Conservation (phyloP, 2,113 vertebrate species). For the Pangasianodon gigas region DNA sequence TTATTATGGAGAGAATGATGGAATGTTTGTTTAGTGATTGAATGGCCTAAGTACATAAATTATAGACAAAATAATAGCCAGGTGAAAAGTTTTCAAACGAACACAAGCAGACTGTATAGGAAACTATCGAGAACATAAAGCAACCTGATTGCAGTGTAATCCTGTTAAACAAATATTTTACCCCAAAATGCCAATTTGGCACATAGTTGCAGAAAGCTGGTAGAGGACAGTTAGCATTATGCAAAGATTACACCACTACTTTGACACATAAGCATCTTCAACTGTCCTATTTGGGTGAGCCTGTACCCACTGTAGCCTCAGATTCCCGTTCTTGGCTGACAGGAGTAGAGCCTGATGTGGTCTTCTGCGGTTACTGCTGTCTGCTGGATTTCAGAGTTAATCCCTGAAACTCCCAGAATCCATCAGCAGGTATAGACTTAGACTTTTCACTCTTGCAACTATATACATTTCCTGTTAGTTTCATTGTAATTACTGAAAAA, state of each 20-base stretch:
- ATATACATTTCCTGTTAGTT: no score
- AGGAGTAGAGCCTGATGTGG: not conserved
- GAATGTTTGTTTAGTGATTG: slow-evolving; percentile 60
- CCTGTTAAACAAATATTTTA: not conserved
- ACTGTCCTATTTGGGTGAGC: not conserved
- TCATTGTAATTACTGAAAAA: not conserved
- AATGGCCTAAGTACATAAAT: slow-evolving; percentile 49
- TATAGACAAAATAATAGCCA: slow-evolving; percentile 31
- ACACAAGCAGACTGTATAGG: not conserved
- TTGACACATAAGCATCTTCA: not conserved
- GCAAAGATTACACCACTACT: not conserved
- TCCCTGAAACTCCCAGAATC: not conserved
- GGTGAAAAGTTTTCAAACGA: slow-evolving; percentile 28
- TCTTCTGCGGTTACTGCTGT: not conserved
- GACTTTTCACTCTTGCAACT: not conserved
- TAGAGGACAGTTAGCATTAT: not conserved
- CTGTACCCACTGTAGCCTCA: not conserved
- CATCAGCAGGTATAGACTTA: not conserved
- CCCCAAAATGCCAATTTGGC: not conserved
- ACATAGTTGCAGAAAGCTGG: not conserved
- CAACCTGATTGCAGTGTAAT: not conserved
- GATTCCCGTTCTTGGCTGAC: not conserved
- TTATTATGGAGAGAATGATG: slow-evolving; percentile 55
- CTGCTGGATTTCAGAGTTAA: not conserved
- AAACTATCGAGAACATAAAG: not conserved